Base-by-base conservation (phyloP, 2,888 invertebrate genomes). In the Digitonthophagus gazella region DNA sequence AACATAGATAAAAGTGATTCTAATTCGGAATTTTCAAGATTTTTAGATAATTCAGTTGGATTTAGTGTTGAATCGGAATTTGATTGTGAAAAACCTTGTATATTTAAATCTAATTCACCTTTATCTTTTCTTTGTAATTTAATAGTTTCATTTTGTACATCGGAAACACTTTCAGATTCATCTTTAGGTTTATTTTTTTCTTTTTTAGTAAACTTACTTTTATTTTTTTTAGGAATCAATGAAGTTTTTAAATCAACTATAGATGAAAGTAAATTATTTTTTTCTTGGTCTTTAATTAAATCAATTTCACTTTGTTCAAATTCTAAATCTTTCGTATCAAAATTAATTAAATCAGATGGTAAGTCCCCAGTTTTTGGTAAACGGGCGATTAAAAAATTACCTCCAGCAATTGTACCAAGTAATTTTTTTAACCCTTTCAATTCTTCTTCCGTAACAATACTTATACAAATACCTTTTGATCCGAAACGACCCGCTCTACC, bases 401-500 rank as follows among this genome's bases (percentile, higher is more conserved):
- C 75, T 1, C 87, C 87, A 57, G 87, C 88, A 66, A 90, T 85
- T n/a, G 83, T 80, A 2, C 84, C 81, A 44, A 92, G 79, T 61
- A 91, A 84, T 65, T 84, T 80, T 75, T 83, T 84, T 75, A 93
- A 90, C 58, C 82, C 83, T 0, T 79, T 73, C 63, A 86, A 74
- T 80, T 96, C 95, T 67, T 86, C 84, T 3, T 89, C 89, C 64
- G 87, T 85, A 75, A 89, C 86, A 69, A 97, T 87, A 65, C 91
- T 91, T 11, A 97, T 87, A 19, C 93, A 91, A 68, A 89, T 86
- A 66, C 96, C 97, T 80, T 89, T 88, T 0, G 93, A 90, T 0
- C 98, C 98, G 85, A 92, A 98, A 71, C 98, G 86, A 0, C 98
- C 98, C 58, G 97, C 96, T 76, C 98, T 87, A 0, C 98, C 98